Conservation (phyloP, 1,140 invertebrate genomes). For the Aphelenchoides besseyi region DNA sequence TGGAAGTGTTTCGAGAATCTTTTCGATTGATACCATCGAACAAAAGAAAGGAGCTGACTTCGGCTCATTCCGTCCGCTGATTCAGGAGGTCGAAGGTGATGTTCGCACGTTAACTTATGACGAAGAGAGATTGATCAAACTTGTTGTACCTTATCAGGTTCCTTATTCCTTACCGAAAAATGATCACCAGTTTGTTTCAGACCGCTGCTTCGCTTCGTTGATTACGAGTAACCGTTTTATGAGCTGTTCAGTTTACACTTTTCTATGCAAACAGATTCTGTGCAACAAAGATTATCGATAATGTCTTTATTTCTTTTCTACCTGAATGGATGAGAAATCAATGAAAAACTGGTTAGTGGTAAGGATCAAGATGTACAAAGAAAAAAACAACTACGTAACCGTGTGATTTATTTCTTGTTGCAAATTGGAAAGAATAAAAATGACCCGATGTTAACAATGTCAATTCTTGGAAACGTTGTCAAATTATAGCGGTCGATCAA, state of each 20-base stretch:
- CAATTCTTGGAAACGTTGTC: neutral
- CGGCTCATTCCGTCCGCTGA: conserved; percentile 43
- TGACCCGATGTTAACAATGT: no score
- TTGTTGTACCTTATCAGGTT: conserved; percentile 46
- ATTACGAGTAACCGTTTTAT: neutral
- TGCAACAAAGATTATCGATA: no score
- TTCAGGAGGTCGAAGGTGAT: conserved; percentile 34
- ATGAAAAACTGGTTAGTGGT: neutral
- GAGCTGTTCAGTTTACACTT: no score
- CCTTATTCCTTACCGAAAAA: neutral
- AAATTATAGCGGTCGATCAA: neutral
- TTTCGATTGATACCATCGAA: conserved; percentile 33
- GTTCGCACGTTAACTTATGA: conserved; percentile 37
- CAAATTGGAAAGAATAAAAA: neutral
- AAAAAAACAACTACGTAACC: neutral
- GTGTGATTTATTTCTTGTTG: neutral
- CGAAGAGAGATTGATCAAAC: conserved; percentile 36
- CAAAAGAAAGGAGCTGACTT: conserved; percentile 40
- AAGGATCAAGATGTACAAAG: neutral
- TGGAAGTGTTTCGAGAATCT: conserved; percentile 41
- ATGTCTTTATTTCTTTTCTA: neutral
- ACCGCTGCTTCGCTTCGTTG: conserved; percentile 37
- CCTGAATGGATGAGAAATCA: no score
- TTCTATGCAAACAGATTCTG: no score
- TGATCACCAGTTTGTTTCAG: conserved; percentile 28